Base-by-base conservation (phyloP, 1,140 invertebrate genomes). In the Musca vetustissima region DNA sequence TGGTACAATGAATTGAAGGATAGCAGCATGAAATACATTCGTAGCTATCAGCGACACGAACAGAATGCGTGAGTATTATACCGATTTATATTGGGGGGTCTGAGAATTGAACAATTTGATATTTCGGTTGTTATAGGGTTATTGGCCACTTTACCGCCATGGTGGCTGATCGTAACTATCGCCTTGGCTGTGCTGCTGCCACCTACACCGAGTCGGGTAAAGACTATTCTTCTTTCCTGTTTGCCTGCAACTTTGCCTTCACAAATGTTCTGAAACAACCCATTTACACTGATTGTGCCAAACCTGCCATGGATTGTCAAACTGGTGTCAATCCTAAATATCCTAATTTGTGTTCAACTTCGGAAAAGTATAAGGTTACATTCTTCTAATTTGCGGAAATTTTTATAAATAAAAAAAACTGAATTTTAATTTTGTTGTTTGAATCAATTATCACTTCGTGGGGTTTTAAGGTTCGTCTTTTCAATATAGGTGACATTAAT, bases 101-200 rank as follows among this genome's bases (percentile, higher is more conserved):
- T 4, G 17, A 19, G 7, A 19, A n/a, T n/a, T n/a, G 21, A 7
- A 28, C 1, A 13, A 13, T 15, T 8, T 65, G 19, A 59, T n/a
- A 19, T 68, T 43, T 9, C 14, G 48, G 8, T 25, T 28, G 11
- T 59, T 28, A 7, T 28, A 79, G 77, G 1, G 69, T 72, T 4
- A 77, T 79, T 24, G 77, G 77, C 0, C 77, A 79, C 28, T 79
- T 77, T 4, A 77, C 77, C 4, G 73, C 72, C 8, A 79, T 79
- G 77, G 71, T 76, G 19, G 75, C 76, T 32, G 78, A 77, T 24
- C 72, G 74, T 4, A 77, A 74, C 11, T 74, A 73, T 69, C 72
- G 74, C 8, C 36, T 80, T 1, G 74, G 76, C 0, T 77, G 78
- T 47, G 76, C 76, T 9, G 43, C 25, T 1, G 15, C 32, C 6